These are phyloP conservation scores for Heteromyza rotundicornis DNA, from an alignment of 2,888 invertebrate genomes.

Conservation along the genomic window DNA sequence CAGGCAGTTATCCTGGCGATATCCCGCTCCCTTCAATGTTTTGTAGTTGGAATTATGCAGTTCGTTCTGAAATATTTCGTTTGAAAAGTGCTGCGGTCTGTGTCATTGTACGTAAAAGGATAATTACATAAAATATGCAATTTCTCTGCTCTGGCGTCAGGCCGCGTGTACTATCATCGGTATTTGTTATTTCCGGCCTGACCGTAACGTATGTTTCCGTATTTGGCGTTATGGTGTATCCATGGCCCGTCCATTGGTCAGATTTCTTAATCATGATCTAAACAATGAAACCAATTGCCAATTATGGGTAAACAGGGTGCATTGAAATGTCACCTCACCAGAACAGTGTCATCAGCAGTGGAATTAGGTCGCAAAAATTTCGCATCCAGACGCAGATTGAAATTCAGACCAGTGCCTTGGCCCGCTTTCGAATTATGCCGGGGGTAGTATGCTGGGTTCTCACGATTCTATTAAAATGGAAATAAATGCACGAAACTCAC, in stretches of 20 bases:
- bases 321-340: conserved; percentile 34
- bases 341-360: conserved; percentile 36
- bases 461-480: conserved; percentile 3
- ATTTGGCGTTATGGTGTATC: conserved; percentile 46
- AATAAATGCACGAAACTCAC: no score
- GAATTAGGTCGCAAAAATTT: conserved; percentile 36
- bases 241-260: conserved; percentile 41
- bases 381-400: conserved; percentile 37
- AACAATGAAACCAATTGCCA: background rate
- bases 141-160: conserved; percentile 46
- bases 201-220: conserved; percentile 52
- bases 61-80: conserved; percentile 33
- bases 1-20: conserved; percentile 48
- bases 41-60: conserved; percentile 29
- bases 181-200: conserved; percentile 50
- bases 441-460: conserved; percentile 42
- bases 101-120: background rate
- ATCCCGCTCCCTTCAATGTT: conserved; percentile 35
- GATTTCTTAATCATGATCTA: conserved; percentile 51
- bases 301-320: no score
- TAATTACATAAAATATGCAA: conserved; percentile 45
- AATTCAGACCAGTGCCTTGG: conserved; percentile 43
- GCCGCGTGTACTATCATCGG: conserved; percentile 41
- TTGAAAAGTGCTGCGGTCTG: no score
- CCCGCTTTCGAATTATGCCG: conserved; percentile 50